Evolutionary conservation across 2,113 vertebrate genomes (phyloP), one percentile per base, ranked within the genome.

Genomic region (Seriola rivoliana): DNA sequence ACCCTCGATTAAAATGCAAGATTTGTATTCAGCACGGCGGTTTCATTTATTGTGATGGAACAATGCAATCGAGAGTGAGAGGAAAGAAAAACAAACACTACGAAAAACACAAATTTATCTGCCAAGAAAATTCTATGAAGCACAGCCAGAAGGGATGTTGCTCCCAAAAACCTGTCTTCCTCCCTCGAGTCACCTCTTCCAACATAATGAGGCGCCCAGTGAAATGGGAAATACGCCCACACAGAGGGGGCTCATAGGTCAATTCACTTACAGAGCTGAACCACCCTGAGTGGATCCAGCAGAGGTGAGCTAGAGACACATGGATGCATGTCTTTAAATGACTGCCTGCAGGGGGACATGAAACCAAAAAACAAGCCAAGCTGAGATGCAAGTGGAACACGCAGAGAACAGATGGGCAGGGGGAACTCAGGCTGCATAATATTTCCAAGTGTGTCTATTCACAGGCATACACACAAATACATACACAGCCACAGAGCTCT

Each of bases 181-280:
- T 90, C 88, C 78, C 85, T 65, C 0, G 76, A 85, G 90, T 72
- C 74, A 66, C 54, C 65, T 85, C 78, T 84, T 86, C 81, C 19
- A 82, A 91, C 78, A 85, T 92, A 93, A 91, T 90, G 90, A 92
- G 89, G 78, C 40, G 25, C 71, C 78, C 77, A 75, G 83, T 66
- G 82, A 87, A 74, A 86, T 85, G 93, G 90, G 92, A 93, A 91
- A 84, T 75, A 77, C 76, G 29, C 90, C 90, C 88, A 91, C 85
- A 75, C 80, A 67, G 83, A 72, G 69, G 25, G 70, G 62, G 82
- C 81, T 83, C 76, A 79, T 17, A 89, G 91, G 92, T 93, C 92
- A 93, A 84, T 88, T 90, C 73, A 75, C 85, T 93, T 89, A 88
- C 75, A 84, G 72, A 36, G 77, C 78, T 44, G 64, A 79, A 89